These are phyloP conservation scores for Condylostylus longicornis DNA, from an alignment of 1,140 invertebrate species.

Conservation along the genomic window DNA sequence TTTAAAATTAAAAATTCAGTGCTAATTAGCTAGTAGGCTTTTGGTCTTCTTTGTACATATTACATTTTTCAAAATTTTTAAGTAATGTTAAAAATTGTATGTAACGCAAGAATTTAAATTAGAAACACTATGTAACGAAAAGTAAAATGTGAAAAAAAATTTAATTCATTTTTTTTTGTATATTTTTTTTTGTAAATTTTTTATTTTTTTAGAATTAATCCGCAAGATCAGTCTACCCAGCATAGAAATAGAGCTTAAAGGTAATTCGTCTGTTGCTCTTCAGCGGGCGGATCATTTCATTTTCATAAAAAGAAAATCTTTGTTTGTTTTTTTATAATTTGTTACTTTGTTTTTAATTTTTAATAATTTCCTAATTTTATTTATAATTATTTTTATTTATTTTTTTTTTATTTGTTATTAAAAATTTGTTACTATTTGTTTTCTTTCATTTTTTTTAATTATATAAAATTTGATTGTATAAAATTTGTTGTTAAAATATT, in stretches of 20 bases:
- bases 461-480: not conserved
- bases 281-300: slow-evolving; percentile 3
- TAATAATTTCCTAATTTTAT: slow-evolving; percentile 1
- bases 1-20: too few species aligned
- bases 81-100: too few species aligned
- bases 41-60: too few species aligned
- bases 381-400: slow-evolving; percentile 3
- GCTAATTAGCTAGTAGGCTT: too few species aligned
- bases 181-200: slow-evolving; percentile 7
- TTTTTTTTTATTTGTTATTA: slow-evolving; percentile 1
- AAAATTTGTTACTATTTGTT: too few species aligned
- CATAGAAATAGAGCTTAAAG: slow-evolving; percentile 17
- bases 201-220: slow-evolving; percentile 31
- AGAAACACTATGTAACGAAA: too few species aligned
- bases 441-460: not conserved
- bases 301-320: slow-evolving; percentile 1
- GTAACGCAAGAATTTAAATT: too few species aligned
- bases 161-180: slow-evolving; percentile 1
- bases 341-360: not conserved
- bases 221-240: slow-evolving; percentile 30
- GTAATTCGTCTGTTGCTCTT: slow-evolving; percentile 19
- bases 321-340: not conserved
- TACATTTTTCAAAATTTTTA: too few species aligned
- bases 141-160: not conserved
- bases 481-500: too few species aligned